phyloP scores from a whole-genome alignment of 2,888 invertebrate genomes.

The Lottia gigantea region DNA sequence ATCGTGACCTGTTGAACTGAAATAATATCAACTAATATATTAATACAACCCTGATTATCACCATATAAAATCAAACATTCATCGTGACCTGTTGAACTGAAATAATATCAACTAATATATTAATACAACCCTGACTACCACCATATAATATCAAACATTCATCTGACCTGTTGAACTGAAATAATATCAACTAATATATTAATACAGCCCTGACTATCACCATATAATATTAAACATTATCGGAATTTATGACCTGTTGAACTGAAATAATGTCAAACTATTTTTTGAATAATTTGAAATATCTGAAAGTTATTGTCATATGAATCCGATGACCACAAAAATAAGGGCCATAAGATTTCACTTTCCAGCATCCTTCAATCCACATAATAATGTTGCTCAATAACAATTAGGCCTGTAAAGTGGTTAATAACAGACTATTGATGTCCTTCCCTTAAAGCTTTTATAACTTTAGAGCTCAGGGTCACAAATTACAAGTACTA shows the following conservation, averaged over 20 bases:
- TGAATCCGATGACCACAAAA: no score
- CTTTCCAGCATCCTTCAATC: no score
- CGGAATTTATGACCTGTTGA: slow-evolving; percentile 61
- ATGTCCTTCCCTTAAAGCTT: no score
- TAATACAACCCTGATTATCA: slow-evolving; percentile 67
- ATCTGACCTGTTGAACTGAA: slow-evolving; percentile 40
- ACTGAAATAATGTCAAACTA: slow-evolving; percentile 42
- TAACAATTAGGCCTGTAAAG: no score
- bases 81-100: slow-evolving; percentile 63
- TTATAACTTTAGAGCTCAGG: no score
- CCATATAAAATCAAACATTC: slow-evolving; percentile 67
- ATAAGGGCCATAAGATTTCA: no score
- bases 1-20: slow-evolving; percentile 63
- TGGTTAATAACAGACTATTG: no score
- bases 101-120: slow-evolving; percentile 58
- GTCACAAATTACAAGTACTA: no score
- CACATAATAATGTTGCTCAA: no score
- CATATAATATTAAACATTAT: slow-evolving; percentile 67
- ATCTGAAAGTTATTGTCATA: no score
- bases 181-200: slow-evolving; percentile 60
- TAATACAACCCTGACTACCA: slow-evolving; percentile 67
- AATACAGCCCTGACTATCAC: slow-evolving; percentile 67
- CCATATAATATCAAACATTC: slow-evolving; percentile 67
- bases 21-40: slow-evolving; percentile 58
- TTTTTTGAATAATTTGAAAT: background rate